Evolutionary conservation across 2,797 vertebrate species (phyloP), one percentile per base, ranked within the genome.

Genomic region (Xenops minutus): DNA sequence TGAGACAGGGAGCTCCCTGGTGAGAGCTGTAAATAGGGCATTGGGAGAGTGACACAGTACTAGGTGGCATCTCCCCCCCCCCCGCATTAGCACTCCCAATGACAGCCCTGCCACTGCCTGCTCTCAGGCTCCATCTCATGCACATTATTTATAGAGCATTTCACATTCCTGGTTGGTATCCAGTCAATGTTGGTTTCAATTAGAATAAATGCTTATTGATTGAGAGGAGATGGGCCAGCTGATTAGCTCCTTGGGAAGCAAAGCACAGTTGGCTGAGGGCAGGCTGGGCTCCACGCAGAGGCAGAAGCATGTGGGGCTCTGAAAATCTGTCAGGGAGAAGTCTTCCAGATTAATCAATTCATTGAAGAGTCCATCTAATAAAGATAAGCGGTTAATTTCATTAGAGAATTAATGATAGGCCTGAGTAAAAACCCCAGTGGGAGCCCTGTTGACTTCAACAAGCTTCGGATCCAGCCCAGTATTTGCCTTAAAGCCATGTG

Each of bases 151-250:
- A 91, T 89, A 68, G 67, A 61, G 51, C 64, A 59, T 89, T 95
- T 88, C 71, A 10, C 88, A 89, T 97, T 96, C 92, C 88, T 93
- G 83, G 81, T 83, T 4, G 30, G 89, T 49, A 85, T 92, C 86
- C 93, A 95, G 88, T 86, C 20, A 30, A 91, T 85, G 95, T 54
- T 84, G 93, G 78, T 75, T 97, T 97, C 95, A 97, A 94, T 97
- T 97, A 96, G 89, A 88, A 95, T 93, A 96, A 97, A 93, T 67
- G 92, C 56, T 85, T 95, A 95, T 94, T 94, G 93, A 96, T 62
- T 91, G 92, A 88, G 77, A 52, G 85, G 94, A 84, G 88, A 91
- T 79, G 85, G 89, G 73, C 81, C 1, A 5, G 85, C 89, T 92
- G 89, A 93, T 96, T 68, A 90, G 78, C 85, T 93, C 80, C 79